Base-by-base conservation (phyloP, 2,113 vertebrate species). In the Hucho hucho region DNA sequence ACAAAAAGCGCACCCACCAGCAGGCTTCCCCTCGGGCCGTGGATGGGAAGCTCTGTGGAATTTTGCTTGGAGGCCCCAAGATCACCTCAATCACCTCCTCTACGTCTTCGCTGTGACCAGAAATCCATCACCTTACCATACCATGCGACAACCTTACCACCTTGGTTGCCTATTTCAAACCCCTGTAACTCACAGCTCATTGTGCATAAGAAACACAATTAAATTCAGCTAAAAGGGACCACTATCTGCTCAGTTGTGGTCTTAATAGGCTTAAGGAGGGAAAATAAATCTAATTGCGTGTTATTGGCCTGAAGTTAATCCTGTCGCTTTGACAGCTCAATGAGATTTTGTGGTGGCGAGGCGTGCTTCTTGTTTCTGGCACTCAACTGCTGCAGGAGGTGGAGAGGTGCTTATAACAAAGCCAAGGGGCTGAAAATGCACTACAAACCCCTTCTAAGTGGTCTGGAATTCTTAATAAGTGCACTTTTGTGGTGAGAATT, bases 151-250 rank as follows among this genome's bases (percentile, higher is more conserved):
- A 37, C 7, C 37, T 37, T 43, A 43, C 9, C 37, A 43, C 37
- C 37, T 11, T 43, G 9, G 9, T 43, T 43, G 37, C 37, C 7
- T 9, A 11, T 43, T 66, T 80, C 84, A 69, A 71, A 87, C 90
- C 86, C 88, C 93, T 84, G 86, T 75, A 75, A 82, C 69, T 68
- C 83, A 78, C 83, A 84, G 86, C 64, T 87, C 87, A 79, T 74
- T 94, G 90, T 91, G 90, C 91, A 43, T 11, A 88, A 94, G 79
- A 94, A 95, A 95, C 87, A 93, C 91, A 94, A 94, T 95, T 94
- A 94, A 91, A 90, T 91, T 92, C 90, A 87, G 89, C 88, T 90
- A 90, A 91, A 75, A 81, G 86, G 13, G 84, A 76, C 85, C 81
- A 65, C 90, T 85, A 85, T 78, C 71, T 87, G 89, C 88, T 88